phyloP scores from a whole-genome alignment of 1,140 invertebrate species.

The Orchesella cincta region DNA sequence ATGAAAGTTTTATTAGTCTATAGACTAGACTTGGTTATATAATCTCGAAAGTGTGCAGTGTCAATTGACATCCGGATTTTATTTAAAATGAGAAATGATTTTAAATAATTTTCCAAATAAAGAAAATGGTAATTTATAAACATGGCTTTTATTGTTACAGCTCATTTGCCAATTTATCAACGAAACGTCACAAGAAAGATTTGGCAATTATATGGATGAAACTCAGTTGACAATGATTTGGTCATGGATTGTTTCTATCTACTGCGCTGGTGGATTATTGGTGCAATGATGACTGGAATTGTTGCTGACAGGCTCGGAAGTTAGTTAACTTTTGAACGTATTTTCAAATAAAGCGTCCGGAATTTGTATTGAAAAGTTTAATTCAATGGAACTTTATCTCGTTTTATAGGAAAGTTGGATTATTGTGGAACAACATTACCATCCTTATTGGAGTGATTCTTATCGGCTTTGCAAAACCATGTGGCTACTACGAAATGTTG shows the following conservation, averaged over 20 bases:
- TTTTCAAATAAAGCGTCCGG: neutral
- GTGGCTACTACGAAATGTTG: slow-evolving; percentile 71
- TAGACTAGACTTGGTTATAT: no score
- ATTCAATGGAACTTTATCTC: slow-evolving; percentile 37
- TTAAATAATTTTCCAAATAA: no score
- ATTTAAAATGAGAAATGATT: no score
- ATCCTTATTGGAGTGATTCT: slow-evolving; percentile 68
- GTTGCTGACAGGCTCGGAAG: slow-evolving; percentile 74
- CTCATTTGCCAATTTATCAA: slow-evolving; percentile 74
- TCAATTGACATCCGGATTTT: no score
- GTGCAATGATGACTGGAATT: slow-evolving; percentile 75
- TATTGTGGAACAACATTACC: slow-evolving; percentile 79
- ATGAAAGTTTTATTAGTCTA: no score
- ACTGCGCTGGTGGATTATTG: slow-evolving; percentile 91
- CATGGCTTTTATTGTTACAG: slow-evolving; percentile 58
- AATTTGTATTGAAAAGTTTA: neutral
- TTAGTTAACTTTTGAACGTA: slow-evolving; percentile 46
- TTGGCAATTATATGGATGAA: slow-evolving; percentile 57
- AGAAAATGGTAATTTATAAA: no score
- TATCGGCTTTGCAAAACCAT: slow-evolving; percentile 64
- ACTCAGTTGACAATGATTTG: slow-evolving; percentile 66
- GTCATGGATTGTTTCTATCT: slow-evolving; percentile 78
- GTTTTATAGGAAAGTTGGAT: slow-evolving; percentile 70
- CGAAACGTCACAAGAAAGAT: slow-evolving; percentile 62
- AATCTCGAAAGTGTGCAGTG: no score